Evolutionary conservation across 2,888 invertebrate species (phyloP), one percentile per base, ranked within the genome.

Genomic region (Drosophila villosipedis): DNA sequence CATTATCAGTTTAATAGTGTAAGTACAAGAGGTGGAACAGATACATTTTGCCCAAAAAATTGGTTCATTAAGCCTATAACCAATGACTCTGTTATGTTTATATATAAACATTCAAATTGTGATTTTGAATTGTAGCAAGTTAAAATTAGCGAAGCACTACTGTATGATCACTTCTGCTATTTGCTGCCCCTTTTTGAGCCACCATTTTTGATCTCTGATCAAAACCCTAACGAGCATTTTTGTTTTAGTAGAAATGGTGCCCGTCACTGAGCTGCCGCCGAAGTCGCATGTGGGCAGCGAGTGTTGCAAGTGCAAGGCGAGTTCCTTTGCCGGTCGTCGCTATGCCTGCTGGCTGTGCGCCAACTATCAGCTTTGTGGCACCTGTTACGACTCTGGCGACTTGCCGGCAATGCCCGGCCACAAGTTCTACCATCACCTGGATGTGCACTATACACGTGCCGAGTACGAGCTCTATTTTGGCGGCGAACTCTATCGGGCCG

Each of bases 401-500:
- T 2, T 58, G 9, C 77, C 88, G 3, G 2, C 3, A 2, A 3
- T 37, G 19, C 28, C 22, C 5, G 39, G 68, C 10, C 83, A 84
- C 49, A 69, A 41, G 12, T 80, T 73, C n/a, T 84, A 62, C 35
- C 83, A 84, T 75, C 82, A 80, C 0, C 2, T 84, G 37, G 76
- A 84, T 22, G 72, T 49, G 7, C 35, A 68, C 25, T 87, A 79
- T 6, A 43, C 88, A 0, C 77, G 69, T 1, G 43, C 54, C 30
- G 79, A 79, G 5, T 82, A 41, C 37, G 68, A 66, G 25, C 49
- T 77, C 3, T 84, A 77, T 60, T 84, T 73, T 33, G 88, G 57
- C 5, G 68, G 68, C 1, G 88, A 84, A 22, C 0, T n/a, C 1
- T 78, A 70, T 28, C n/a, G 6, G 22, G 39, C 33, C 10, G 3